phyloP scores from a whole-genome alignment of 2,113 vertebrate species.

The Ammospiza nelsoni region DNA sequence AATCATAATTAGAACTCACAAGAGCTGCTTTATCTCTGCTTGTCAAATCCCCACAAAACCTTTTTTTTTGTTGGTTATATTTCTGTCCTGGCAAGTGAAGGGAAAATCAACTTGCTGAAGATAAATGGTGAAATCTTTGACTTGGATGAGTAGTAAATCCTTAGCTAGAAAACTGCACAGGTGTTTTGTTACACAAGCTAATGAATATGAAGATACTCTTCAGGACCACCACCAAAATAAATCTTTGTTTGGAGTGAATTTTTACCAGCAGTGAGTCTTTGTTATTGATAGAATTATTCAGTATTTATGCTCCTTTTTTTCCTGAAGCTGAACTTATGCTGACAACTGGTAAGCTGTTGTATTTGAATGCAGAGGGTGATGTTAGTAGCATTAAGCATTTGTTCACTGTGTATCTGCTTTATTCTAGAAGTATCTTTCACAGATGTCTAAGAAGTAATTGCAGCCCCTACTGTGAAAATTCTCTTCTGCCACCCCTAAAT shows the following conservation, averaged over 20 bases:
- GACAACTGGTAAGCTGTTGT: background rate
- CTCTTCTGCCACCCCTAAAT: background rate
- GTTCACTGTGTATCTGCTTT: background rate
- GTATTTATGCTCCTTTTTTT: background rate
- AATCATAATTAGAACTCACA: background rate
- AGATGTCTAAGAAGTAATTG: background rate
- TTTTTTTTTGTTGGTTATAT: background rate
- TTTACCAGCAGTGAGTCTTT: background rate
- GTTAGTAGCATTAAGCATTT: background rate
- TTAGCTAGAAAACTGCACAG: slow-evolving; percentile 5
- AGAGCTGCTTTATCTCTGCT: background rate
- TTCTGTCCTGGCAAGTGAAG: slow-evolving; percentile 50
- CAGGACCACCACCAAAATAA: slow-evolving; percentile 9
- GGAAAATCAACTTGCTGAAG: background rate
- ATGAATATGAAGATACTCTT: background rate
- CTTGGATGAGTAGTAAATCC: slow-evolving; percentile 29
- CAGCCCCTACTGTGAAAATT: background rate
- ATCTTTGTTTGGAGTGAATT: background rate
- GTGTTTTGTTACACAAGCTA: background rate
- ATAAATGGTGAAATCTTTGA: slow-evolving; percentile 39
- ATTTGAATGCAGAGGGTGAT: background rate
- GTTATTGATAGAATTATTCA: background rate
- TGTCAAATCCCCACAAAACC: background rate
- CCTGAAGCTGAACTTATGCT: background rate
- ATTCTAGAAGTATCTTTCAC: background rate